phyloP scores from a whole-genome alignment of 2,113 vertebrate species.

The Pavo muticus region DNA sequence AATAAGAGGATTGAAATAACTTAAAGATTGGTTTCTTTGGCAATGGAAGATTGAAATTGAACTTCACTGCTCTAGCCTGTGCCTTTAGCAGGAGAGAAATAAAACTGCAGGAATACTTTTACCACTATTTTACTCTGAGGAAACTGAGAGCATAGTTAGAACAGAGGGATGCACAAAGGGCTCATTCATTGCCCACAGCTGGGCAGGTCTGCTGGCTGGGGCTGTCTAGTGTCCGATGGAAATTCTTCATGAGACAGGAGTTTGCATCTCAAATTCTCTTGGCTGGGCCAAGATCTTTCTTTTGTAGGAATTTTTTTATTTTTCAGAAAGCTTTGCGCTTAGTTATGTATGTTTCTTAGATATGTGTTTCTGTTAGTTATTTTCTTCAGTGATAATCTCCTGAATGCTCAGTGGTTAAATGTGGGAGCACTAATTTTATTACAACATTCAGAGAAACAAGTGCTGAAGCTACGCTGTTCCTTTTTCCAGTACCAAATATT shows the following conservation, averaged over 20 bases:
- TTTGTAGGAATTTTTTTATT: not conserved
- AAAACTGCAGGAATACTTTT: not conserved
- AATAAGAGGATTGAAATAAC: slow-evolving; percentile 33
- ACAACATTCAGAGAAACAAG: not conserved
- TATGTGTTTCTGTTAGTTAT: not conserved
- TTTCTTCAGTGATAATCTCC: not conserved
- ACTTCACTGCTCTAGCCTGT: not conserved
- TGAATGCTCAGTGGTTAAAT: not conserved
- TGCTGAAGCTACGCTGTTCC: not conserved
- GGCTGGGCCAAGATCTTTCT: not conserved
- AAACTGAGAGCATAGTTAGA: not conserved
- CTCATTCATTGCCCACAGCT: not conserved
- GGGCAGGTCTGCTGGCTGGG: not conserved
- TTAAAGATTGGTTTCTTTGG: not conserved
- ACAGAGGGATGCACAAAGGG: not conserved
- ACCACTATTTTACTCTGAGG: not conserved
- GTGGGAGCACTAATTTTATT: not conserved
- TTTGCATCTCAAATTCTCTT: not conserved
- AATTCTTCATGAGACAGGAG: not conserved
- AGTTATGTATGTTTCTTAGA: not conserved
- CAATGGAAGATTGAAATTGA: not conserved
- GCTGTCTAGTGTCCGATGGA: not conserved
- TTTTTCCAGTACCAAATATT: not conserved
- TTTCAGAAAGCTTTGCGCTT: not conserved
- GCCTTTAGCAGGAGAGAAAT: not conserved